Evolutionary conservation across 2,113 vertebrate genomes (phyloP).

Genomic region (Thamnaconus septentrionalis): DNA sequence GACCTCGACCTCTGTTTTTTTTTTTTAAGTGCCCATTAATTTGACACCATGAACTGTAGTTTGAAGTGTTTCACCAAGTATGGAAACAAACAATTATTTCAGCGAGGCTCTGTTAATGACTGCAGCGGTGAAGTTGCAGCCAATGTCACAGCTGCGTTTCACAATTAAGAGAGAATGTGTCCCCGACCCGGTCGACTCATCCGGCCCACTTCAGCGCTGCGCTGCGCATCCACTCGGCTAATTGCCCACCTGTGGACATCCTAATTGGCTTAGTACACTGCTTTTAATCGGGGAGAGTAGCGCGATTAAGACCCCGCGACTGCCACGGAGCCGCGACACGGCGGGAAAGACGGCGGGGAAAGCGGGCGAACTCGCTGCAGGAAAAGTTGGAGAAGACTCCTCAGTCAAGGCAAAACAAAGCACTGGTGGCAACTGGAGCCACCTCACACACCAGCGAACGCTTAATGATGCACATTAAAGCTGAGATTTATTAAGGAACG

Average conservation of each 20-base stretch:
- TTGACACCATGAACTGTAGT: no score
- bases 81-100: background rate
- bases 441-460: constrained; percentile 40
- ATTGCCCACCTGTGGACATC: constrained; percentile 59
- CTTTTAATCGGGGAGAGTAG: constrained; percentile 54
- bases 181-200: constrained; percentile 39
- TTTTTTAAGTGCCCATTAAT: no score
- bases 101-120: constrained; percentile 25
- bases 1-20: no score
- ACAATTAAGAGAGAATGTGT: constrained; percentile 43
- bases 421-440: constrained; percentile 51
- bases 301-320: constrained; percentile 37
- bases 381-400: constrained; percentile 18
- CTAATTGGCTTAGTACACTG: constrained; percentile 58
- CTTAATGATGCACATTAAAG: constrained; percentile 64
- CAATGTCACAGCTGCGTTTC: constrained; percentile 15
- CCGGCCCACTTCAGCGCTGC: constrained; percentile 43
- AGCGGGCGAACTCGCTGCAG: constrained; percentile 5
- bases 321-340: constrained; percentile 11
- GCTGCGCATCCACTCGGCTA: constrained; percentile 41
- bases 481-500: constrained; percentile 61
- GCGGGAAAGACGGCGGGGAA: background rate
- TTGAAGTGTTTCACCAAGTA: no score
- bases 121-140: constrained; percentile 12
- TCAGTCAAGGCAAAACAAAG: constrained; percentile 62